These are phyloP conservation scores for Notothenia coriiceps DNA, from an alignment of 2,113 vertebrate genomes.

Conservation along the genomic window DNA sequence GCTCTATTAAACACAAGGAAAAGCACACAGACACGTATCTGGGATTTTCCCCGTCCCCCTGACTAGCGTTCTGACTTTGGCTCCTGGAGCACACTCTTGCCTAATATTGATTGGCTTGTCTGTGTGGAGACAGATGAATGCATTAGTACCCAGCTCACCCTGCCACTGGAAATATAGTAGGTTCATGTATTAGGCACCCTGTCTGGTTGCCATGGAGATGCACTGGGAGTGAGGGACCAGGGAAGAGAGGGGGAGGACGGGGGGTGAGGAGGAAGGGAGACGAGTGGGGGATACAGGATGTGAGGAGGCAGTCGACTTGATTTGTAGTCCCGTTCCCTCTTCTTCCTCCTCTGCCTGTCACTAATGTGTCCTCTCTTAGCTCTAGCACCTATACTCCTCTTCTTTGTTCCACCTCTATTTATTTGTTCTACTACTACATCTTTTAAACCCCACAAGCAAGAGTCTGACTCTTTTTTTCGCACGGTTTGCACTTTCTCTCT, in stretches of 20 bases:
- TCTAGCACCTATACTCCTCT: conserved; percentile 5
- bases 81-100: conserved; percentile 75
- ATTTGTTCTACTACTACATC: conserved; percentile 4
- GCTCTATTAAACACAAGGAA: conserved; percentile 35
- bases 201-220: conserved; percentile 88
- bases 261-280: conserved; percentile 62
- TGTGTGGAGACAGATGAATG: conserved; percentile 86
- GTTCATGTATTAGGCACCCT: conserved; percentile 87
- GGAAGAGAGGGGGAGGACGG: conserved; percentile 35
- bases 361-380: conserved; percentile 52
- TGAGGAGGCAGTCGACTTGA: conserved; percentile 79
- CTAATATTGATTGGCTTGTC: conserved; percentile 86
- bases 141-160: conserved; percentile 86
- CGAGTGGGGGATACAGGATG: conserved; percentile 79
- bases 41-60: conserved; percentile 56
- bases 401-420: conserved; percentile 9
- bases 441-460: conserved; percentile 34
- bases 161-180: conserved; percentile 88
- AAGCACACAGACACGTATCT: conserved; percentile 37
- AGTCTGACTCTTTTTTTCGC: background rate
- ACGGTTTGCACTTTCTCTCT: background rate
- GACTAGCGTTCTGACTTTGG: conserved; percentile 66
- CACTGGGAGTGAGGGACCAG: conserved; percentile 71
- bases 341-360: conserved; percentile 62
- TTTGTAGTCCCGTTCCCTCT: conserved; percentile 78